phyloP scores from a whole-genome alignment of 2,888 invertebrate species.

The Mantis religiosa region DNA sequence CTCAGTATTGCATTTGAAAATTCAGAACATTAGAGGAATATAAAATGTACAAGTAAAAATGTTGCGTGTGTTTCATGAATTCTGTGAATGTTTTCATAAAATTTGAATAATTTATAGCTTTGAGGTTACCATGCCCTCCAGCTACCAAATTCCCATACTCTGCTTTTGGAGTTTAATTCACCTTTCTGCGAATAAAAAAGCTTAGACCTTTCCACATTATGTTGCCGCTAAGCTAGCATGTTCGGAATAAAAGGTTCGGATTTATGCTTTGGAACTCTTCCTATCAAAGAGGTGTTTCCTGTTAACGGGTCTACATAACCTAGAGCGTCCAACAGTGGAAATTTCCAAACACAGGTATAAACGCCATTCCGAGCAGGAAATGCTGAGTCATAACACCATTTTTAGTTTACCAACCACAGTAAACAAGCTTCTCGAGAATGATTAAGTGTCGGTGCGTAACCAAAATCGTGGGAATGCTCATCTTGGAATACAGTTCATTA shows the following conservation, averaged over 20 bases:
- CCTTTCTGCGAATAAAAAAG: too few relatives aligned
- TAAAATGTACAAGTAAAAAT: too few relatives aligned
- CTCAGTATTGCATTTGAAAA: too few relatives aligned
- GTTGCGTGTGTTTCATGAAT: too few relatives aligned
- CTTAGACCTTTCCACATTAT: too few relatives aligned
- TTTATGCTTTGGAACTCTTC: neutral
- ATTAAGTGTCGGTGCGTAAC: neutral
- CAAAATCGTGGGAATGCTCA: neutral
- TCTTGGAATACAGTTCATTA: neutral
- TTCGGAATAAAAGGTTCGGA: neutral
- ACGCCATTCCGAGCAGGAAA: neutral
- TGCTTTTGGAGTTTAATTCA: too few relatives aligned
- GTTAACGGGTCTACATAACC: neutral
- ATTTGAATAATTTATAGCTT: too few relatives aligned
- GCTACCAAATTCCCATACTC: too few relatives aligned
- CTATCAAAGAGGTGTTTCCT: neutral
- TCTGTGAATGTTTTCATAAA: too few relatives aligned
- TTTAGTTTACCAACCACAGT: neutral
- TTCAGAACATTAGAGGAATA: too few relatives aligned
- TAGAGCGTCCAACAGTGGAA: neutral
- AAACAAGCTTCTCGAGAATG: neutral
- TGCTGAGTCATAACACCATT: neutral
- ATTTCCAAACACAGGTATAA: neutral
- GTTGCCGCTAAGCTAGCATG: too few relatives aligned
- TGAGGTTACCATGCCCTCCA: too few relatives aligned